Base-by-base conservation (phyloP, 2,797 vertebrate genomes). In the Hippoglossus hippoglossus region DNA sequence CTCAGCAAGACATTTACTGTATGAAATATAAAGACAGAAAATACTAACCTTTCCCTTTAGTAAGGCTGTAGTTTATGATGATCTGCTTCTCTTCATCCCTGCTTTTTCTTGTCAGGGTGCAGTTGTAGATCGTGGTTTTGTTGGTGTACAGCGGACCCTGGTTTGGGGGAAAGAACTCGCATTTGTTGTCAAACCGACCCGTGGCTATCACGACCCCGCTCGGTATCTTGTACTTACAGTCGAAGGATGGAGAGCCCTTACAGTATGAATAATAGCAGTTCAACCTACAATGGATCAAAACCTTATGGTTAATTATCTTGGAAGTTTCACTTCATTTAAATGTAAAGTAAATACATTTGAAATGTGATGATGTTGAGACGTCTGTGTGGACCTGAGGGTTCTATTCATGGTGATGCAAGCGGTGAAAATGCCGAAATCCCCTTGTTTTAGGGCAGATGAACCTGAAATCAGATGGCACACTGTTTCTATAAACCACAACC, bases 341-440 rank as follows among this genome's bases (percentile, higher is more conserved):
- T 12, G 13, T 41, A 12, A 4, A 16, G 12, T 46, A 16, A 16
- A 46, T 46, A 7, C 6, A 16, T 46, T 6, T 69, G 44, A 58
- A 70, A 56, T 44, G 15, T 3, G 31, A 6, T 16, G 44, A 18
- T 39, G 36, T 16, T 25, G 51, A 53, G 44, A 51, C 4, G 6
- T 41, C 2, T 39, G 13, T 34, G n/a, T 58, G 24, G 50, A 78
- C 79, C 65, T 80, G 65, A 90, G 36, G 24, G 12, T 81, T 0
- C 5, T 2, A 44, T 79, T 56, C 8, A 54, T 36, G 22, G 2
- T 22, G 24, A 3, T 11, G 73, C 91, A 91, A 10, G 76, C 76
- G 2, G 12, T 39, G 1, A 90, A 59, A 41, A n/a, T 41, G 54
- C 91, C 89, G 0, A 87, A 92, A 60, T 84, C n/a, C 3, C 87